Conservation (phyloP, 1,140 invertebrate genomes). For the Druon quercuslanigerum region DNA sequence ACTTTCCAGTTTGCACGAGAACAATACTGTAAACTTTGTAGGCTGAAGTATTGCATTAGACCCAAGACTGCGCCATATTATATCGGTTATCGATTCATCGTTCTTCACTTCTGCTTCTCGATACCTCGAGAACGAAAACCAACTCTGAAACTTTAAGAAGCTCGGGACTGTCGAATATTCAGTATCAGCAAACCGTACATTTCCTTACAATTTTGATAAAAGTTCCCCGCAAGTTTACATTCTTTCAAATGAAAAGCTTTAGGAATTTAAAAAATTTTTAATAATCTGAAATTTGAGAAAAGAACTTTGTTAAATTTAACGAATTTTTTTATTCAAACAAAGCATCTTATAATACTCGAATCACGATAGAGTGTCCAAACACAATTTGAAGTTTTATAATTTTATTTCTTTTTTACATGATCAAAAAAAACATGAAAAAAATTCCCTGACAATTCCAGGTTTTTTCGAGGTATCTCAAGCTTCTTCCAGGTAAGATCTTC, state of each 20-base stretch:
- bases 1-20: neutral
- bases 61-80: conserved; percentile 19
- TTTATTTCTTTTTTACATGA: neutral
- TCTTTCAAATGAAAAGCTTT: neutral
- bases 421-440: no score
- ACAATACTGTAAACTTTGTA: conserved; percentile 6
- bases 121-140: neutral
- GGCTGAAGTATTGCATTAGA: conserved; percentile 20
- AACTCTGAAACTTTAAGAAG: conserved; percentile 9
- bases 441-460: no score
- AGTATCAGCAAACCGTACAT: conserved; percentile 25
- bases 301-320: no score
- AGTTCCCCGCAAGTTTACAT: neutral
- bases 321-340: no score
- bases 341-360: neutral
- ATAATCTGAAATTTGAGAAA: neutral
- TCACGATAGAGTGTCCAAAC: neutral
- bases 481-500: no score
- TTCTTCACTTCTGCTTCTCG: conserved; percentile 19
- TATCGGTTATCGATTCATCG: conserved; percentile 29
- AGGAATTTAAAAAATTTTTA: neutral
- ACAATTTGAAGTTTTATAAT: neutral
- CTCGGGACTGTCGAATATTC: conserved; percentile 14
- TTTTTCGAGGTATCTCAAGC: no score
- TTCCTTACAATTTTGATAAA: conserved; percentile 17